Base-by-base conservation (phyloP, 2,113 vertebrate species). In the Gnathonemus longibarbis region DNA sequence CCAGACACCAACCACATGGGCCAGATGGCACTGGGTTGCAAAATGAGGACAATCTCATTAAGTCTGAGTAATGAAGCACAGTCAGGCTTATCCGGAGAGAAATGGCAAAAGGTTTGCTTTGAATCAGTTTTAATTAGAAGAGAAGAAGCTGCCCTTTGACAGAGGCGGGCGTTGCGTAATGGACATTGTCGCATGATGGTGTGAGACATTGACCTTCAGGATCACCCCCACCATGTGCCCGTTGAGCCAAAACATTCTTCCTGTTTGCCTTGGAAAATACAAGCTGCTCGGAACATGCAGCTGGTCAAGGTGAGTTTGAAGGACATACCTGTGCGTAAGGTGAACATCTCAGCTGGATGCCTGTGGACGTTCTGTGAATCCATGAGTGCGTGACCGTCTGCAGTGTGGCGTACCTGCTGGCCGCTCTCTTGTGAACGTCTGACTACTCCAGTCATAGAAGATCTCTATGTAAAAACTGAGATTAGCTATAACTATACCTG, bases 11-110 rank as follows among this genome's bases (percentile, higher is more conserved):
- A 80, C 74, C 74, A 21, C 74, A 39, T 80, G 74, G 62, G 4
- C 74, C 31, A 42, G 74, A 80, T 42, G 35, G 74, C 74, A 80
- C 15, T 80, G 74, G 35, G 74, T 39, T 80, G 74, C 74, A 80
- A 80, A 80, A 80, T 19, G 74, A 80, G 74, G 74, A 80, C 74
- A 80, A 80, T 80, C 74, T 80, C 74, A 80, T 80, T 80, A 80
- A 80, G 74, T 80, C 31, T 80, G 74, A 80, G 74, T 80, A 80
- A 80, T 42, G 74, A 80, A 80, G 15, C 35, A 80, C 31, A 42
- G 74, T 39, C 74, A 42, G 31, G 31, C 74, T 80, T 42, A 80
- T 80, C 74, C 74, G 1, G 74, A 80, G 74, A 80, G 74, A 80
- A 17, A 80, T 80, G 74, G 74, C 35, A 19, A 80, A 80, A 42